Conservation (phyloP, 1,140 invertebrate genomes). For the Drosophila melanica region DNA sequence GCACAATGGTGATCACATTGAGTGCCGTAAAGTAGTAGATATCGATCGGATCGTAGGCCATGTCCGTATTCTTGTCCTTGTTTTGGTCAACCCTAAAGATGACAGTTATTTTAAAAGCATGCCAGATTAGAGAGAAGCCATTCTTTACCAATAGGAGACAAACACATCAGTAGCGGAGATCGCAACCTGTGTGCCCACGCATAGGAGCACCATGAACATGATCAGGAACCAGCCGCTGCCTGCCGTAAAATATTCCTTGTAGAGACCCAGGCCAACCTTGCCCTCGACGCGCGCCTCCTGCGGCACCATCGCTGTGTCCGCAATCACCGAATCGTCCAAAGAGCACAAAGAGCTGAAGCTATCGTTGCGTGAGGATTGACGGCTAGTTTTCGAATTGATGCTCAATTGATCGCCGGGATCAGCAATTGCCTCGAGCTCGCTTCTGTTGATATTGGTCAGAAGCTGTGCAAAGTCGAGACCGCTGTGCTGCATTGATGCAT, state of each 20-base stretch:
- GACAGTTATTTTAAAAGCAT: neutral
- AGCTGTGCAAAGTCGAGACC: constrained; percentile 87
- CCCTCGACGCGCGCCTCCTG: constrained; percentile 63
- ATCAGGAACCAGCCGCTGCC: constrained; percentile 62
- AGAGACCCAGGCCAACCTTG: constrained; percentile 57
- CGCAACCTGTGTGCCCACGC: constrained; percentile 59
- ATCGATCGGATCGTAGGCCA: constrained; percentile 34
- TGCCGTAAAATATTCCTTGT: constrained; percentile 62
- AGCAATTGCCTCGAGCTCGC: constrained; percentile 20
- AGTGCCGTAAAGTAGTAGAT: constrained; percentile 67
- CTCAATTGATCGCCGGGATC: constrained; percentile 54
- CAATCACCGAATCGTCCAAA: constrained; percentile 50
- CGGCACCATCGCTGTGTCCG: constrained; percentile 45
- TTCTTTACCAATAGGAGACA: constrained; percentile 58
- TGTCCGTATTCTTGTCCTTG: neutral
- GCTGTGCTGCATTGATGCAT: constrained; percentile 86
- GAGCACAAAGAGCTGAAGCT: constrained; percentile 62
- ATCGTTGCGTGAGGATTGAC: constrained; percentile 46
- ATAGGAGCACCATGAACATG: constrained; percentile 49
- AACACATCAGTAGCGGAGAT: constrained; percentile 56
- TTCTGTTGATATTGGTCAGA: constrained; percentile 57
- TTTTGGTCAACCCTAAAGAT: constrained; percentile 54
- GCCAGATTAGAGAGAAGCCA: neutral
- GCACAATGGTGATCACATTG: constrained; percentile 62
- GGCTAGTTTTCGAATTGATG: constrained; percentile 44